phyloP scores from a whole-genome alignment of 92 coral and sea anemone genomes.

The Paragorgia papillata region DNA sequence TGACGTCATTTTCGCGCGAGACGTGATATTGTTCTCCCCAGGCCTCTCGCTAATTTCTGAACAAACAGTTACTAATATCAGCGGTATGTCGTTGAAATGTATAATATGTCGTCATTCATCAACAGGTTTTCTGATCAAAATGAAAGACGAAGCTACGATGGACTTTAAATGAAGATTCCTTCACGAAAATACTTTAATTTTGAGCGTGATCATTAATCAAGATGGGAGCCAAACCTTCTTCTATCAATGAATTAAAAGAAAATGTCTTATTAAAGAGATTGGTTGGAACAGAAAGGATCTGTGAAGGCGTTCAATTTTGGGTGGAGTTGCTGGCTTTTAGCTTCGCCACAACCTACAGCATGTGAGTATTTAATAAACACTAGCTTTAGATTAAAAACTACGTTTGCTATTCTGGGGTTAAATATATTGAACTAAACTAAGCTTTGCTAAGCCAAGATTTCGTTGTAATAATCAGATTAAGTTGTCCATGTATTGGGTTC shows the following conservation, averaged over 20 bases:
- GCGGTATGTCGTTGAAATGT: background rate
- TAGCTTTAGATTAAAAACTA: background rate
- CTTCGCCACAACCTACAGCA: constrained; percentile 87
- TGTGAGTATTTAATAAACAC: constrained; percentile 38
- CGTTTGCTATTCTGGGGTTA: background rate
- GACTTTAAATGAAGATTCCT: constrained; percentile 3
- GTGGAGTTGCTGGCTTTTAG: constrained; percentile 87
- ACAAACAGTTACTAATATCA: background rate
- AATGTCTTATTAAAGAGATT: constrained; percentile 85
- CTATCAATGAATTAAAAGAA: constrained; percentile 91
- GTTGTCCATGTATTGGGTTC: no score
- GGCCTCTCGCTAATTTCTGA: background rate
- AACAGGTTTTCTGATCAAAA: background rate
- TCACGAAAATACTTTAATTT: background rate
- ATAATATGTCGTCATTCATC: background rate
- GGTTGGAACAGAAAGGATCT: constrained; percentile 73
- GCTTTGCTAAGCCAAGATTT: no score
- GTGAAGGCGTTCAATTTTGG: constrained; percentile 86
- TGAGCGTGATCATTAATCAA: background rate
- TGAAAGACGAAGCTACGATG: constrained; percentile 7
- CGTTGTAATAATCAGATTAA: no score
- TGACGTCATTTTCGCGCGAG: no score
- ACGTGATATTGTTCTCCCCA: background rate
- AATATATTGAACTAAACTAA: background rate
- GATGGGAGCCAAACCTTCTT: constrained; percentile 98